phyloP scores from a whole-genome alignment of 2,113 vertebrate species.

The Bubo scandiacus region DNA sequence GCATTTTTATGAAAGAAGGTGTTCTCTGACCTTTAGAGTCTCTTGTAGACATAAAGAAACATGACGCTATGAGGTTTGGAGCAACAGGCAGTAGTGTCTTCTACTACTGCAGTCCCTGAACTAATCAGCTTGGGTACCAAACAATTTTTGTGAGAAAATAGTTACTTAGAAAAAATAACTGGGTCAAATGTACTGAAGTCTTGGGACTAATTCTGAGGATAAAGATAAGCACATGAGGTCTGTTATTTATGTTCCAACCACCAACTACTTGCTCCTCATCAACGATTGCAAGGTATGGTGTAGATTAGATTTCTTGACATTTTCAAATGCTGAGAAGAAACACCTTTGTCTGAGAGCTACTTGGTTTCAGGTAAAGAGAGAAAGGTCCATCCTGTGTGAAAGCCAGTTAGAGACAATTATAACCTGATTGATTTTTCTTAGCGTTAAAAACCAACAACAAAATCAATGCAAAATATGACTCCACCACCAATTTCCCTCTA shows the following conservation, averaged over 20 bases:
- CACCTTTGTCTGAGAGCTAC: not conserved
- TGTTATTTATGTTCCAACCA: not conserved
- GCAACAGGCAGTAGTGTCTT: not conserved
- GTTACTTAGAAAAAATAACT: not conserved
- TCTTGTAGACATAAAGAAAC: not conserved
- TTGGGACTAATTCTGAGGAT: not conserved
- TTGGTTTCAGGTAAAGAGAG: not conserved
- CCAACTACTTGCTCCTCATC: not conserved
- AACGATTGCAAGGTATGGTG: not conserved
- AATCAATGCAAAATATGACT: not conserved
- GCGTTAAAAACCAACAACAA: not conserved
- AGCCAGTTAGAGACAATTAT: not conserved
- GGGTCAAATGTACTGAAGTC: not conserved
- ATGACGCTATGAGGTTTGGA: accelerated
- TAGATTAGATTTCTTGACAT: not conserved
- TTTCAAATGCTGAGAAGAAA: not conserved
- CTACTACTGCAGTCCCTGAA: not conserved
- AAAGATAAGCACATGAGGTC: not conserved
- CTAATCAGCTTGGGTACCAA: not conserved
- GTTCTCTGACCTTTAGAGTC: not conserved
- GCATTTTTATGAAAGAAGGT: not conserved
- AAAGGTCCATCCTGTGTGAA: not conserved
- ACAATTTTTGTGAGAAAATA: not conserved
- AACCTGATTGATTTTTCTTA: not conserved
- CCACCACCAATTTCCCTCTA: not conserved